Conservation (phyloP, 2,113 vertebrate species). For the Mobula birostris region DNA sequence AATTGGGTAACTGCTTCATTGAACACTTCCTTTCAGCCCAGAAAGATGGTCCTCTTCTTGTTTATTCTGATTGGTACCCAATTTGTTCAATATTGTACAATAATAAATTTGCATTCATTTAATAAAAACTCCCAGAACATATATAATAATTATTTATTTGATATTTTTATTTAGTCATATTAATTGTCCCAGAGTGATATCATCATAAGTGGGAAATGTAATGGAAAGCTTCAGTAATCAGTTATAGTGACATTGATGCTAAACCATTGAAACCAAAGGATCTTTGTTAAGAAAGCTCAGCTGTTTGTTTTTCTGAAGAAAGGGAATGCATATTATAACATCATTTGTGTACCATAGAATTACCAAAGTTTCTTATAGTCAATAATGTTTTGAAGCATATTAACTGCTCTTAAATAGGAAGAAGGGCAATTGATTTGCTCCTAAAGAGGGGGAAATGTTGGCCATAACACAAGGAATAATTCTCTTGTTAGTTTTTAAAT, state of each 20-base stretch:
- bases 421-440: not conserved
- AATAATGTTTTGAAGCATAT: not conserved
- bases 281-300: not conserved
- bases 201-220: not conserved
- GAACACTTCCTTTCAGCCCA: too few species aligned
- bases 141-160: not conserved
- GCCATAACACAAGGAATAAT: not conserved
- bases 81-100: too few species aligned
- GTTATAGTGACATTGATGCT: not conserved
- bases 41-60: too few species aligned
- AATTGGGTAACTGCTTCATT: too few species aligned
- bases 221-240: not conserved
- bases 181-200: not conserved
- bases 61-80: too few species aligned
- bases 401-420: not conserved
- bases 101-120: too few species aligned
- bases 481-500: not conserved
- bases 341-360: not conserved
- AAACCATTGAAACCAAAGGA: not conserved
- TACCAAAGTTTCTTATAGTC: not conserved
- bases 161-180: not conserved
- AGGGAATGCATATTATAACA: not conserved
- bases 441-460: not conserved
- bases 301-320: not conserved
- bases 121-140: too few species aligned